Evolutionary conservation across 92 coral and sea anemone genomes (phyloP).

Genomic region (Desmophyllum pertusum): DNA sequence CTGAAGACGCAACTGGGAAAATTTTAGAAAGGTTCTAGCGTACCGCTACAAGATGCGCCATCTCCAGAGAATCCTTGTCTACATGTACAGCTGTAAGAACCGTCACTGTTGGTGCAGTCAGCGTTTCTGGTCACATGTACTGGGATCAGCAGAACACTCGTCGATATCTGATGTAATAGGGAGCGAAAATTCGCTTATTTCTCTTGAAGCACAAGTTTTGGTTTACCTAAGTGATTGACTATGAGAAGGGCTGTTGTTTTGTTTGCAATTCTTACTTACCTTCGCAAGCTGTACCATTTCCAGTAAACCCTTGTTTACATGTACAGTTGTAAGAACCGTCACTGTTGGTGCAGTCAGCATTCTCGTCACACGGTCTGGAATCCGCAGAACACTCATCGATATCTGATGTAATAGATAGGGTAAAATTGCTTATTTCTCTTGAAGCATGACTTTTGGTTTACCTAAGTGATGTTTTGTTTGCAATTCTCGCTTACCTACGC

Average conservation of each 20-base stretch:
- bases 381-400: constrained; percentile 55
- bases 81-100: constrained; percentile 73
- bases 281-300: too few relatives aligned
- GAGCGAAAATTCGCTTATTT: too few relatives aligned
- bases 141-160: constrained; percentile 47
- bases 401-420: constrained; percentile 38
- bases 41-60: too few relatives aligned
- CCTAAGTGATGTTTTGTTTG: not conserved
- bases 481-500: not conserved
- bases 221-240: too few relatives aligned
- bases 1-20: too few relatives aligned
- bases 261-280: too few relatives aligned
- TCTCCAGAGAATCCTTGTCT: constrained; percentile 49
- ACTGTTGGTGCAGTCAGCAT: constrained; percentile 55
- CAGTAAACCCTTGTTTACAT: constrained; percentile 70
- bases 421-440: not conserved
- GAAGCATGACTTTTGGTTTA: not conserved
- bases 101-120: constrained; percentile 59
- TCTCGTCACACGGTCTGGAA: constrained; percentile 34
- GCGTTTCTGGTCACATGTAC: constrained; percentile 52
- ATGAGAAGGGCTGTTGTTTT: too few relatives aligned
- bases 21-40: too few relatives aligned
- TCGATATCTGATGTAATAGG: constrained; percentile 50
- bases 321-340: constrained; percentile 57
- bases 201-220: too few relatives aligned